Evolutionary conservation across 2,797 vertebrate species (phyloP).

Genomic region (Scleropages formosus): DNA sequence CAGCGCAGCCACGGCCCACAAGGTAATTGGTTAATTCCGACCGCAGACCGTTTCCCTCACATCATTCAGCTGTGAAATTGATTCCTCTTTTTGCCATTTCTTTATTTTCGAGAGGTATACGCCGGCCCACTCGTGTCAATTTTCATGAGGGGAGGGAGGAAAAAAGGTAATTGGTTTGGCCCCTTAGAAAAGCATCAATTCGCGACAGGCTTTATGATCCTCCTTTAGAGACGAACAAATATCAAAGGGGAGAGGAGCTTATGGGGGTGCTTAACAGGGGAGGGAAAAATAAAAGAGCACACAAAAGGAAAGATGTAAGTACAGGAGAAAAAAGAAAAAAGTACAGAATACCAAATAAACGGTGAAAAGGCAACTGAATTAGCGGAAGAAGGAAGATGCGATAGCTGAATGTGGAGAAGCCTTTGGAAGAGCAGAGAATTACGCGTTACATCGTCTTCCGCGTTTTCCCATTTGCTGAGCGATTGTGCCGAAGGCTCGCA

Average conservation of each 20-base stretch:
- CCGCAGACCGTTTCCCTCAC: slow-evolving; percentile 37
- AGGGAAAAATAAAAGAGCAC: slow-evolving; percentile 26
- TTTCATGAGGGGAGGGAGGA: slow-evolving; percentile 30
- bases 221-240: slow-evolving; percentile 40
- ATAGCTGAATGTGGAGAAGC: background rate
- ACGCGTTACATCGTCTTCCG: slow-evolving; percentile 26
- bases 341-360: slow-evolving; percentile 11
- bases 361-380: slow-evolving; percentile 18
- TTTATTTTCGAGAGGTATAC: slow-evolving; percentile 36
- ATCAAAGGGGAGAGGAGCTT: slow-evolving; percentile 39
- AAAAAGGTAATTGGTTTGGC: slow-evolving; percentile 51
- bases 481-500: background rate
- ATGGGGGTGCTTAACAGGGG: slow-evolving; percentile 31
- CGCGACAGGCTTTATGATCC: slow-evolving; percentile 40
- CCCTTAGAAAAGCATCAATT: slow-evolving; percentile 40
- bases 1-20: background rate
- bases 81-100: slow-evolving; percentile 41
- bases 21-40: slow-evolving; percentile 51
- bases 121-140: slow-evolving; percentile 43
- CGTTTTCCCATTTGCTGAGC: slow-evolving; percentile 13
- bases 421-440: slow-evolving; percentile 14
- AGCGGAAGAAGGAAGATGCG: slow-evolving; percentile 17
- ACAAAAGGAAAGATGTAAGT: background rate
- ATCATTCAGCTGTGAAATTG: slow-evolving; percentile 49
- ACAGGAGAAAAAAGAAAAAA: slow-evolving; percentile 1